These are phyloP conservation scores for Scartelaos histophorus DNA, from an alignment of 2,113 vertebrate genomes.

Conservation along the genomic window DNA sequence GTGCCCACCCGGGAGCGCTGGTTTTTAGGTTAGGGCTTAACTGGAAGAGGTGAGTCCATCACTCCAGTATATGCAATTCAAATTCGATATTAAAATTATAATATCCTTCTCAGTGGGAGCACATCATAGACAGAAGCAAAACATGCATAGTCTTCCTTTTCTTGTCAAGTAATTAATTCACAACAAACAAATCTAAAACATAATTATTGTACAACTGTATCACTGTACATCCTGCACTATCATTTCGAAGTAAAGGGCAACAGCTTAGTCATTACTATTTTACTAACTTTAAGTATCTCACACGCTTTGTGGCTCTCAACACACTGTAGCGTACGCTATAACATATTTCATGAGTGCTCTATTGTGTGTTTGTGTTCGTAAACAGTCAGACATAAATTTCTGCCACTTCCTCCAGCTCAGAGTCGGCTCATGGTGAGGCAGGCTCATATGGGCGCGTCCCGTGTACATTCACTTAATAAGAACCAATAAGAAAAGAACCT, in stretches of 20 bases:
- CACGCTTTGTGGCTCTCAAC: neutral
- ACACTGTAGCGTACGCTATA: no score
- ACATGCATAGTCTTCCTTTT: no score
- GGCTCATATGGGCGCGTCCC: neutral
- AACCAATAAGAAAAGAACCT: neutral
- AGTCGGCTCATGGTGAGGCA: no score
- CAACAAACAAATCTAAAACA: no score
- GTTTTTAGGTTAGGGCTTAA: conserved; percentile 11
- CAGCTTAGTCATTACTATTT: neutral
- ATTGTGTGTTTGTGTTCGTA: neutral
- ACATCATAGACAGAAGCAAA: no score
- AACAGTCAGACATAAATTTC: no score
- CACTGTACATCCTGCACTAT: neutral
- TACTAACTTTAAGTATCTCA: neutral
- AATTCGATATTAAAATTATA: no score
- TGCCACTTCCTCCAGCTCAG: no score
- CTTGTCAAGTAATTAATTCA: no score
- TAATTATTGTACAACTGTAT: no score
- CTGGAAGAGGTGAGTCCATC: neutral
- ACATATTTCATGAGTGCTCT: neutral
- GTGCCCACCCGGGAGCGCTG: neutral
- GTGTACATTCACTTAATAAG: neutral
- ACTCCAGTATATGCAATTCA: neutral
- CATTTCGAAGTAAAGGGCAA: neutral
- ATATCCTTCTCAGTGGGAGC: no score